Evolutionary conservation across 2,113 vertebrate species (phyloP).

Genomic region (Bubo bubo): DNA sequence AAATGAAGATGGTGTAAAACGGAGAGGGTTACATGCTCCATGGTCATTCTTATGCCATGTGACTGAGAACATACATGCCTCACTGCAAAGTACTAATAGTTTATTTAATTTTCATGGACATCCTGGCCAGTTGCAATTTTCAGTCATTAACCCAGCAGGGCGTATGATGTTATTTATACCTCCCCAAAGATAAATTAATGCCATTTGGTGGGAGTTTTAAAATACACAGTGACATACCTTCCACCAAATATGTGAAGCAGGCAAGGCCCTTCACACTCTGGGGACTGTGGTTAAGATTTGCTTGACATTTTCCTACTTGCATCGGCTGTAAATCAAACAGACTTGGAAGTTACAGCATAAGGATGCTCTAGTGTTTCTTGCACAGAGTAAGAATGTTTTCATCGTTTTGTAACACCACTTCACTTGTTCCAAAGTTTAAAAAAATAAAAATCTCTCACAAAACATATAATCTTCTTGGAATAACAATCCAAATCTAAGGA

Average conservation of each 20-base stretch:
- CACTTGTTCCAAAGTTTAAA: background rate
- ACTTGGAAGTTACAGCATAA: background rate
- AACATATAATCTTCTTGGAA: background rate
- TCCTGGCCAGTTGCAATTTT: background rate
- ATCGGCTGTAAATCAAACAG: background rate
- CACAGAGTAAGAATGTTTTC: background rate
- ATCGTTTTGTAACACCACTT: background rate
- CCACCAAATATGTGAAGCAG: background rate
- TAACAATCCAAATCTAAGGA: background rate
- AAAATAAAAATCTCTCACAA: background rate
- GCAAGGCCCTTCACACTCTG: background rate
- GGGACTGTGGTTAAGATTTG: background rate
- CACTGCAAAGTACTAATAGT: background rate
- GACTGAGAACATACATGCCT: background rate
- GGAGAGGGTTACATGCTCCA: rapidly evolving
- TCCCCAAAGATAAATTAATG: background rate
- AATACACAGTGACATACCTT: background rate
- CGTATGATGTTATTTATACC: background rate
- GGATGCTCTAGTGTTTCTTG: background rate
- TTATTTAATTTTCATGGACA: background rate
- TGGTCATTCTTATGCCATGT: background rate
- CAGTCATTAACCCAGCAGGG: background rate
- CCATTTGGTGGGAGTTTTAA: background rate
- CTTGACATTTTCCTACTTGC: background rate
- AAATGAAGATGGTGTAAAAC: background rate